Base-by-base conservation (phyloP, 1,140 invertebrate genomes). In the Telenomus remus region DNA sequence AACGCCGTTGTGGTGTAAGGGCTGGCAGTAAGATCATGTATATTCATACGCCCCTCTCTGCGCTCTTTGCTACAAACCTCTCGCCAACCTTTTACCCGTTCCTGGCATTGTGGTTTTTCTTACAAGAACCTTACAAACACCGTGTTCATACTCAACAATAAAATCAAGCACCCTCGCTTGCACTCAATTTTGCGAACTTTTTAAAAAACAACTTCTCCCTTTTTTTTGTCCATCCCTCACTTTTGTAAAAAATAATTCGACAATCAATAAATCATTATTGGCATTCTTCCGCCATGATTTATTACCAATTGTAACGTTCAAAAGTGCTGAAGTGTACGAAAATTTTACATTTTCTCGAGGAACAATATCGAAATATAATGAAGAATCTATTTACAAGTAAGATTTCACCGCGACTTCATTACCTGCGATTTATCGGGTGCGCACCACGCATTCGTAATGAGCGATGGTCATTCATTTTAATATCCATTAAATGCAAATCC, bases 401-500 rank as follows among this genome's bases (percentile, higher is more conserved):
- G 85, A 86, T 86, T 85, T 81, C 79, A 74, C 74, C 79, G 80
- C 76, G 81, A 86, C 80, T 86, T 86, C 84, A 86, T 88, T 88
- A 86, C 81, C 82, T 80, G 76, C 80, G 82, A 87, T 88, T 86
- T 85, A 85, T 84, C 82, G 66, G 81, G 73, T 72, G 74, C 79
- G 75, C 80, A 81, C 51, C 65, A 76, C 79, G 85, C 83, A 87
- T 87, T 85, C 81, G 81, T 86, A 87, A 87, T 87, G 84, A 87
- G 81, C 81, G 84, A 85, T 85, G 85, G 84, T 86, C 85, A 87
- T 87, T 87, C 84, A 87, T 87, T 88, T 87, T 86, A 86, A 88
- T 88, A 86, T 88, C 85, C 83, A 87, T 86, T 87, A 86, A 87
- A 87, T 87, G 84, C 82, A 86, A 86, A 88, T 87, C 79, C 82